These are phyloP conservation scores for Parus major DNA, from an alignment of 2,113 vertebrate species.

Conservation along the genomic window DNA sequence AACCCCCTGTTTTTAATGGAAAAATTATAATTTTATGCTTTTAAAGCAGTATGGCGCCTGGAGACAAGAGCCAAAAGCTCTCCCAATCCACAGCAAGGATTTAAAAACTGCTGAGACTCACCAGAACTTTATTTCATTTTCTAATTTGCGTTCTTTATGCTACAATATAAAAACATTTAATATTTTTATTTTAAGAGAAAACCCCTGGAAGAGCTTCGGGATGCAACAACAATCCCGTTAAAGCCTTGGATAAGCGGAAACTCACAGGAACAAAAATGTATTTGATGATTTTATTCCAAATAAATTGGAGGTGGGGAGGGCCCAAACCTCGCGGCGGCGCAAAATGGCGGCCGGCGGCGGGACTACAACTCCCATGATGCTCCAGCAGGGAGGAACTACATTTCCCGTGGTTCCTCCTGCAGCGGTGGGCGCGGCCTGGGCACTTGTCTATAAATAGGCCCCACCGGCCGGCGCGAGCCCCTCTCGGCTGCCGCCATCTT, in stretches of 20 bases:
- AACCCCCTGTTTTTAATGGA: neutral
- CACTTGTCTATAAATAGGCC: neutral
- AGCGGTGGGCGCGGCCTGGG: fast-evolving
- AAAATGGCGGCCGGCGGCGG: neutral
- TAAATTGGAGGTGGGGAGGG: neutral
- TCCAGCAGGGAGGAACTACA: fast-evolving
- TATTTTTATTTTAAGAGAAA: neutral
- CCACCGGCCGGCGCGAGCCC: fast-evolving
- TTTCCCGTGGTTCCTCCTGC: neutral
- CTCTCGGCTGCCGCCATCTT: neutral
- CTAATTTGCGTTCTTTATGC: neutral
- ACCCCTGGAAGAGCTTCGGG: neutral
- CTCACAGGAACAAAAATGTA: fast-evolving
- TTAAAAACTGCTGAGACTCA: neutral
- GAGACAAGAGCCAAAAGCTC: too few relatives aligned
- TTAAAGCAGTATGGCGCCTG: neutral
- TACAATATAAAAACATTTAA: too few relatives aligned
- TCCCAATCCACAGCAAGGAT: neutral
- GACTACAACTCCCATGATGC: neutral
- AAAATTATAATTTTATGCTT: neutral
- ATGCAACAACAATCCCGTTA: neutral
- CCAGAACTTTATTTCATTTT: neutral
- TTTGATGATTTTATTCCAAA: neutral
- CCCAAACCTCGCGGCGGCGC: neutral
- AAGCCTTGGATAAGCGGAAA: neutral